Percentiles rank a stretch among this genome's conserved stretches.
Evolutionary conservation across 2,797 vertebrate genomes (phyloP).

Genomic region (Pseudocheirus occidentalis): DNA sequence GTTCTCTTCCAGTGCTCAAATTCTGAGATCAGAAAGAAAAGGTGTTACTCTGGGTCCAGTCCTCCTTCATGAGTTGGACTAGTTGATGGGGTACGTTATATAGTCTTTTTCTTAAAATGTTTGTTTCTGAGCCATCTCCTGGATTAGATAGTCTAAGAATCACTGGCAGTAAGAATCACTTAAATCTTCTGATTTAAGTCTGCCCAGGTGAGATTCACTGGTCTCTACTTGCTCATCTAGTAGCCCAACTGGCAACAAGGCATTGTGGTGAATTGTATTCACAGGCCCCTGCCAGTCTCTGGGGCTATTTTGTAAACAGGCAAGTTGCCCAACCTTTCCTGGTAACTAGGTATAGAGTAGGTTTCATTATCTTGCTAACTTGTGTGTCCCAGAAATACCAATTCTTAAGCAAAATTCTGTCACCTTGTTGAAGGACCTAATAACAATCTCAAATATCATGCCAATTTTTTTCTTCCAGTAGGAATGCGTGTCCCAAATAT

Average conservation of each 20-base stretch:
- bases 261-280: background rate
- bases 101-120: background rate
- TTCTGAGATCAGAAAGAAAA: background rate
- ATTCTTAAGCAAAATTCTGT: background rate
- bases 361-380: background rate
- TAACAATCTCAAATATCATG: background rate
- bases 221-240: background rate
- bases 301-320: background rate
- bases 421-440: background rate
- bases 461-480: background rate
- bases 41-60: background rate
- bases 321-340: background rate
- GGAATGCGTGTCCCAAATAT: background rate
- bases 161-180: no score
- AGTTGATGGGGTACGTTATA: background rate
- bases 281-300: background rate
- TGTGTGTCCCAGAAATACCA: background rate
- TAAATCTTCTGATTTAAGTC: background rate
- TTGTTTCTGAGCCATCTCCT: background rate
- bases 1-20: background rate
- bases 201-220: background rate
- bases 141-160: background rate
- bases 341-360: background rate
- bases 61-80: background rate
- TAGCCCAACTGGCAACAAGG: background rate